These are phyloP conservation scores for Struthio camelus DNA, from an alignment of 2,113 vertebrate species.

Conservation along the genomic window DNA sequence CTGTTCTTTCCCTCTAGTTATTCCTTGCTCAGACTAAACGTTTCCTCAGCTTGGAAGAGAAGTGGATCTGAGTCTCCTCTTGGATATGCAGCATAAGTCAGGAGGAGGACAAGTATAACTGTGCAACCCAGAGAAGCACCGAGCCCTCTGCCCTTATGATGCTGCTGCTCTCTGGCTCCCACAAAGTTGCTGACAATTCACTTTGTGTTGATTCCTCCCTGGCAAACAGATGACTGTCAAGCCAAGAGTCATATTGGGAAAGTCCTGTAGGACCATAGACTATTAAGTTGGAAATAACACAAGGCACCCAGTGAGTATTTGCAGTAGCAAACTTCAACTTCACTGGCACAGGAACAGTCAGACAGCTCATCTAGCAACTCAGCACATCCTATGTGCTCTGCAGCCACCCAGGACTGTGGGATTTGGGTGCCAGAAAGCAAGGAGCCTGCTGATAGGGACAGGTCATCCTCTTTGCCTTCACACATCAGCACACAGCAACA, in stretches of 20 bases:
- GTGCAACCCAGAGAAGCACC: not conserved
- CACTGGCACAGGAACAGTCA: not conserved
- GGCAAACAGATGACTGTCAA: not conserved
- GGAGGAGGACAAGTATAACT: not conserved
- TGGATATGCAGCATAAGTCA: not conserved
- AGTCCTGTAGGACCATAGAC: accelerated
- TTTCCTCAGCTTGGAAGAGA: not conserved
- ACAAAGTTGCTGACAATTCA: not conserved
- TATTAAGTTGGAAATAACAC: not conserved
- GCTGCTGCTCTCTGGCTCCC: not conserved
- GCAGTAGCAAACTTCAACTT: not conserved
- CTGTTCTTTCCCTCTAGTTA: not conserved
- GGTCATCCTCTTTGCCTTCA: accelerated
- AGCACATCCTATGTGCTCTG: not conserved
- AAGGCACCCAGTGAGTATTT: accelerated
- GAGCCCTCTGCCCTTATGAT: accelerated
- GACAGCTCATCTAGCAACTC: not conserved
- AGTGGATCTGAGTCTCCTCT: not conserved
- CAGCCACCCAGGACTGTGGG: accelerated
- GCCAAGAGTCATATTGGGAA: not conserved
- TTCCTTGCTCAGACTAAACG: not conserved
- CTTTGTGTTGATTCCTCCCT: not conserved
- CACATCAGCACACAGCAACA: not conserved
- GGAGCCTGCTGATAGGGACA: not conserved
- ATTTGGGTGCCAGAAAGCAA: not conserved